phyloP scores from a whole-genome alignment of 2,888 invertebrate genomes.

The Heliothis peltigera region DNA sequence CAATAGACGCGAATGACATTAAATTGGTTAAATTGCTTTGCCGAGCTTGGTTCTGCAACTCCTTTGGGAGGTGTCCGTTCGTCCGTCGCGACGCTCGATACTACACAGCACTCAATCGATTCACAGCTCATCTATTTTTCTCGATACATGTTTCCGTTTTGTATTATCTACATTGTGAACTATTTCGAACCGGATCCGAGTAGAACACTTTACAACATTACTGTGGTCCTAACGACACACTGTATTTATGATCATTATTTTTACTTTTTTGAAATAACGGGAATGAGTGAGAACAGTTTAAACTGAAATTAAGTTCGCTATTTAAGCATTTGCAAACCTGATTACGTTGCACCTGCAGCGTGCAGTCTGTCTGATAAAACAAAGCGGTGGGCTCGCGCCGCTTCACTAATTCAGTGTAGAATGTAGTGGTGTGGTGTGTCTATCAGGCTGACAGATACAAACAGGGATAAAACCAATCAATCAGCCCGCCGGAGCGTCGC shows the following conservation, averaged over 20 bases:
- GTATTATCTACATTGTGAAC: slow-evolving; percentile 54
- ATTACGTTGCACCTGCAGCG: slow-evolving; percentile 32
- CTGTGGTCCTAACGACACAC: slow-evolving; percentile 28
- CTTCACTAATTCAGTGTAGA: slow-evolving; percentile 79
- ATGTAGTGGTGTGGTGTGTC: slow-evolving; percentile 76
- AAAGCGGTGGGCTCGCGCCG: slow-evolving; percentile 66
- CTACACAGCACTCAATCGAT: slow-evolving; percentile 69
- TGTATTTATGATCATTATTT: slow-evolving; percentile 16
- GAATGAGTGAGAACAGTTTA: slow-evolving; percentile 18
- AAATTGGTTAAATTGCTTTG: slow-evolving; percentile 89
- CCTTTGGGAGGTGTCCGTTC: slow-evolving; percentile 80
- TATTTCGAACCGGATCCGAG: slow-evolving; percentile 44
- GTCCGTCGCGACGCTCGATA: slow-evolving; percentile 63
- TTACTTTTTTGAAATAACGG: slow-evolving; percentile 18
- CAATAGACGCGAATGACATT: slow-evolving; percentile 87
- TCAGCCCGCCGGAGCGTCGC: slow-evolving; percentile 83
- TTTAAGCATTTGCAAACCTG: slow-evolving; percentile 37
- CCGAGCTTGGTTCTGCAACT: slow-evolving; percentile 81
- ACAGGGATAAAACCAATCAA: slow-evolving; percentile 85
- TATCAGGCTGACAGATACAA: slow-evolving; percentile 81
- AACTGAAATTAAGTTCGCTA: slow-evolving; percentile 22
- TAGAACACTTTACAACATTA: slow-evolving; percentile 44
- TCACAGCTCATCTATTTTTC: slow-evolving; percentile 70
- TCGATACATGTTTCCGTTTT: slow-evolving; percentile 62
- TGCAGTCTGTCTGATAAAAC: slow-evolving; percentile 61